Evolutionary conservation across 2,888 invertebrate species (phyloP), one percentile per base, ranked within the genome.

Genomic region (Lacanobia oleracea): DNA sequence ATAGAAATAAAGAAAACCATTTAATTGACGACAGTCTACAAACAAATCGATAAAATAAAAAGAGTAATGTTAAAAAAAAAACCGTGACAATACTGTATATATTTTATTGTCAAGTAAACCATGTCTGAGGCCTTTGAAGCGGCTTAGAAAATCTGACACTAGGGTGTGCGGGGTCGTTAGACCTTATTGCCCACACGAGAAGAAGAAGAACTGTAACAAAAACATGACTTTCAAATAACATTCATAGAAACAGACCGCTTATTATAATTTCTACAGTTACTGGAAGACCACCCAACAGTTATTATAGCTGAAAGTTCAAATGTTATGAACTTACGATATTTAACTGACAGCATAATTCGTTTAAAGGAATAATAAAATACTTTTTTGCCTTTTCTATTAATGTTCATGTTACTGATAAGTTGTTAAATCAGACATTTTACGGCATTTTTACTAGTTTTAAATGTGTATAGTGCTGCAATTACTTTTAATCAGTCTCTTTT

Each of bases 351-450:
- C 23, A 12, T 43, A 40, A 40, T 53, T 21, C 54, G 3, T 64
- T 21, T 12, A 65, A 0, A 43, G 12, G 37, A 51, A 59, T 56
- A 18, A 67, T 45, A 45, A 69, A 43, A 48, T 18, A 53, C 27
- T 59, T 67, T 9, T 16, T 75, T 61, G 45, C 23, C 40, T 51
- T 16, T 63, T 59, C 33, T 2, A 45, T 48, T 61, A 54, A 27
- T 69, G 45, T 54, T 53, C 21, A 73, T 54, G 81, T 75, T 60
- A 62, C 40, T 23, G 70, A 12, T 66, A 64, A 60, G 14, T 23
- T 50, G 10, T 27, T 27, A 0, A 67, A 43, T 72, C 21, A 12
- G 69, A 1, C 23, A 53, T 37, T 50, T 23, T 12, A 23, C 23
- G 0, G 18, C 2, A 23, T 21, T 33, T 27, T 73, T 27, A 54